A percentile compares a stretch with the other conserved stretches of the same genome.
These are phyloP conservation scores for Darevskia mixta DNA, from an alignment of 2,797 vertebrate species.

Conservation along the genomic window DNA sequence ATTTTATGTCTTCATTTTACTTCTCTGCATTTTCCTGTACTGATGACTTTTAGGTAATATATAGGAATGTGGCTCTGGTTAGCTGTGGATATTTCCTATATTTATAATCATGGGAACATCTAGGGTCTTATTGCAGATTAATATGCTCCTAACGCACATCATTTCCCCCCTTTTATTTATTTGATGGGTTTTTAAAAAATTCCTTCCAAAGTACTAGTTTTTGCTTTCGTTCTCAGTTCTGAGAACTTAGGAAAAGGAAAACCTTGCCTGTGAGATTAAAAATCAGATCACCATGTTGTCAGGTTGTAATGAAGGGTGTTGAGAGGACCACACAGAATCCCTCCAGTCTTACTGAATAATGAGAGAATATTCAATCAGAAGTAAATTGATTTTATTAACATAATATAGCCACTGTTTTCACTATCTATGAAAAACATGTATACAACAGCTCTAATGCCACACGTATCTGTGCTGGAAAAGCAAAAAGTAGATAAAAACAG, in stretches of 20 bases:
- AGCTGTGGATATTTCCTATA: constrained; percentile 58
- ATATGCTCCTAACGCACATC: constrained; percentile 53
- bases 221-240: constrained; percentile 27
- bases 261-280: constrained; percentile 55
- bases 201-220: constrained; percentile 52
- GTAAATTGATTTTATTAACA: constrained; percentile 19
- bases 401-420: not conserved
- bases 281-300: constrained; percentile 55
- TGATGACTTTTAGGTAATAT: constrained; percentile 47
- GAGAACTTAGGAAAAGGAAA: constrained; percentile 57
- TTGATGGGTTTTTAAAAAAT: constrained; percentile 47
- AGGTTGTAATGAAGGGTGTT: constrained; percentile 51
- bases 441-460: not conserved
- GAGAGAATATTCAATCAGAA: constrained; percentile 10
- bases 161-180: constrained; percentile 59
- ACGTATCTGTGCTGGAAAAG: not conserved
- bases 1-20: constrained; percentile 25
- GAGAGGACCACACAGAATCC: constrained; percentile 24
- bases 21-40: constrained; percentile 34
- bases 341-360: constrained; percentile 7
- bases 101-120: constrained; percentile 70
- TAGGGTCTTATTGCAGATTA: constrained; percentile 57
- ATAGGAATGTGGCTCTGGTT: constrained; percentile 59
- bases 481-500: constrained; percentile 41
- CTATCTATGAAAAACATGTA: constrained; percentile 12